These are phyloP conservation scores for Sylvia atricapilla DNA, from an alignment of 2,113 vertebrate species.

Conservation along the genomic window DNA sequence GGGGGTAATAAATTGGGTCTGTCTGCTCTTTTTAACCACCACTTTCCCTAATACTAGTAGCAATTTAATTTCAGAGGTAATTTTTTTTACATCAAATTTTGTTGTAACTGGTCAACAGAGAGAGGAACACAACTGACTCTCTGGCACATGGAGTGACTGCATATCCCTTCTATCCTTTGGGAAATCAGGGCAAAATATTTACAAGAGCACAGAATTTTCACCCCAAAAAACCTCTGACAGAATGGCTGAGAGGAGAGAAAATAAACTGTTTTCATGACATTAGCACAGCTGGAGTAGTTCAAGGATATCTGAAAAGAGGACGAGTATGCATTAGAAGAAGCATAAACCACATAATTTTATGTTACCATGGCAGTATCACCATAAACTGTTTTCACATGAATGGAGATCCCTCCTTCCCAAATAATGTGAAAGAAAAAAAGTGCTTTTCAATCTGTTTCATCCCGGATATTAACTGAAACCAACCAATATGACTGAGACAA, in stretches of 20 bases:
- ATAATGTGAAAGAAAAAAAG: background rate
- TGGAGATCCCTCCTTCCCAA: background rate
- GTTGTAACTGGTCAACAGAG: background rate
- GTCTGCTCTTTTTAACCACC: background rate
- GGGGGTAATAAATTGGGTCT: background rate
- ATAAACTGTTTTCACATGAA: background rate
- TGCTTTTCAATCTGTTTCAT: background rate
- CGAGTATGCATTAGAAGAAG: background rate
- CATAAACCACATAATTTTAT: background rate
- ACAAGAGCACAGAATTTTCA: background rate
- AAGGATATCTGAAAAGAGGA: background rate
- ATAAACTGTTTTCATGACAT: background rate
- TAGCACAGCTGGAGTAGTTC: background rate
- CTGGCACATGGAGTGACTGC: background rate
- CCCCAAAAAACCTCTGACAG: background rate
- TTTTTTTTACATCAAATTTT: background rate
- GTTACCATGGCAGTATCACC: background rate
- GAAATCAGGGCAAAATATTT: background rate
- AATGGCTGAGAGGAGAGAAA: background rate
- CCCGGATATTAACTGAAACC: constrained; percentile 25
- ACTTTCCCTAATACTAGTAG: background rate
- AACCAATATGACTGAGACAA: constrained; percentile 7
- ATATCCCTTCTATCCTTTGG: background rate
- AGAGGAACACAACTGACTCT: background rate
- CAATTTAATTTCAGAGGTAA: background rate